Evolutionary conservation across 2,113 vertebrate species (phyloP), one percentile per base, ranked within the genome.

Genomic region (Scytalopus superciliaris): DNA sequence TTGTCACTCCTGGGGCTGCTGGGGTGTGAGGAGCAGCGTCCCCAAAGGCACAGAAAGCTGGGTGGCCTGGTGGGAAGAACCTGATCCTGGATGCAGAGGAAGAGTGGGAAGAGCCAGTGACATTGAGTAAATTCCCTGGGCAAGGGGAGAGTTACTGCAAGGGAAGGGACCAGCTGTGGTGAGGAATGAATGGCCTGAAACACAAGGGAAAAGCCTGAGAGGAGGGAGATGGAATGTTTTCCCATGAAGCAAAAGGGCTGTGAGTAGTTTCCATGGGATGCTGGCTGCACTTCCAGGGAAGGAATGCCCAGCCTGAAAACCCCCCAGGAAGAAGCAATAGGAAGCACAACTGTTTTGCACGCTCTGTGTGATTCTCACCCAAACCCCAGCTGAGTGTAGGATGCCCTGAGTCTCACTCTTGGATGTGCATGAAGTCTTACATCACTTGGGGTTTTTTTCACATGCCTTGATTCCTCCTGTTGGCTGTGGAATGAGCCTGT

Each of bases 51-150:
- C 0, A 15, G 59, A 2, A 37, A 50, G 16, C 3, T 8, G 67
- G 64, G 35, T 6, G 33, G 7, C 1, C 0, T 3, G 13, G 7
- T 3, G 22, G 73, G 76, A 9, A 45, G 47, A 70, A 8, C 8
- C 25, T 0, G 1, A 1, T 37, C 21, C 24, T 12, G 33, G 22
- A 16, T 5, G 40, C 23, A 13, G 47, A 31, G n/a, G 19, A 10
- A 3, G 1, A 6, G 75, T 6, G 53, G 87, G 57, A 44, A 67
- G 62, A 55, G 18, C 6, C 12, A 10, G 50, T 4, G 49, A 14
- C 3, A 0, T 16, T 2, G 37, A 44, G 25, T 3, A 5, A 25
- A 37, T 39, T 28, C 56, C 1, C 0, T 3, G 30, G 27, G 44
- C 6, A 1, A 5, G 23, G 16, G 28, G 24, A 53, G 45, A 44